phyloP scores from a whole-genome alignment of 2,113 vertebrate species.

The Henicopernis longicauda region DNA sequence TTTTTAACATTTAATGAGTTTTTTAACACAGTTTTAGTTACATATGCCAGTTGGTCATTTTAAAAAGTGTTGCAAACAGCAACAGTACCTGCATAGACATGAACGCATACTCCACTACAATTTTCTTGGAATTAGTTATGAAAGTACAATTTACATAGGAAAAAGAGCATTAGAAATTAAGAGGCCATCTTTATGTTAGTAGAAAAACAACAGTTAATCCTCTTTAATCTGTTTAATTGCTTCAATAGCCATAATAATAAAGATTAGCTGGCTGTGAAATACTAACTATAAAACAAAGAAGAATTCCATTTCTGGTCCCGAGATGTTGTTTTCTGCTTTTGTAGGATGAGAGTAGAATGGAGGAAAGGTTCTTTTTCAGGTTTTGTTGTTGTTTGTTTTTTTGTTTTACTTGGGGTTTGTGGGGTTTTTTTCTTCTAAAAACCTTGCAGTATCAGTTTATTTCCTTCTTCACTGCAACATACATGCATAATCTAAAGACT shows the following conservation, averaged over 20 bases:
- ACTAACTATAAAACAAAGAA: conserved; percentile 23
- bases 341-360: neutral
- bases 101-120: neutral
- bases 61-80: neutral
- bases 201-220: conserved; percentile 47
- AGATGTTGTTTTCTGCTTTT: neutral
- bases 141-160: neutral
- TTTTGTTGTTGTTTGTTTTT: neutral
- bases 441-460: neutral
- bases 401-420: neutral
- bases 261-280: conserved; percentile 50
- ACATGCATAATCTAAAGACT: neutral
- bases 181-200: conserved; percentile 4
- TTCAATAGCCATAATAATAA: conserved; percentile 42
- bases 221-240: conserved; percentile 45
- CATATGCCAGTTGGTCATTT: conserved; percentile 22
- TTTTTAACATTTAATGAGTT: conserved; percentile 61
- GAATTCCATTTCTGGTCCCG: neutral
- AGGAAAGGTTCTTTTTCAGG: neutral
- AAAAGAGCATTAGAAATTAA: conserved; percentile 39
- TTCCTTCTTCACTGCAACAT: neutral
- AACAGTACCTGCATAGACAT: neutral
- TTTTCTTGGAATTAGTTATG: neutral
- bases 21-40: conserved; percentile 3
- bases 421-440: neutral